Evolutionary conservation across 2,888 invertebrate species (phyloP).

Genomic region (Barypeithes pellucidus): DNA sequence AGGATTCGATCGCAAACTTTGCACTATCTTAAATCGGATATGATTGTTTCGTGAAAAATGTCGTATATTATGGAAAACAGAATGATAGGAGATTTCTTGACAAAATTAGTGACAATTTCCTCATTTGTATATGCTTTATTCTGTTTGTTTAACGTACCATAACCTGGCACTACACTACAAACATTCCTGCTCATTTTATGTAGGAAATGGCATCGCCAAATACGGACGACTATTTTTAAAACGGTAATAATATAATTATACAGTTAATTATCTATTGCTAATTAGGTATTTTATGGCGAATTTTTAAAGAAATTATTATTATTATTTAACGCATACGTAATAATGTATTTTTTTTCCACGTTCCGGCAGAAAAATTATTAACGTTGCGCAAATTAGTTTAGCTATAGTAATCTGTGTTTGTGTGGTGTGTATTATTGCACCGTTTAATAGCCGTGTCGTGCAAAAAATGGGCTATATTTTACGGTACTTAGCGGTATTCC

Average conservation of each 20-base stretch:
- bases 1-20: no score
- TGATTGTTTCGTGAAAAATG: no score
- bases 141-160: neutral
- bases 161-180: neutral
- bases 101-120: neutral
- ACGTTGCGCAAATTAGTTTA: conserved; percentile 17
- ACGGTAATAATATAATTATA: conserved; percentile 12
- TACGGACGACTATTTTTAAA: conserved; percentile 2
- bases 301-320: conserved; percentile 5
- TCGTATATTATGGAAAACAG: no score
- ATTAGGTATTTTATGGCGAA: conserved; percentile 1
- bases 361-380: conserved; percentile 2
- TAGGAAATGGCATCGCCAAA: conserved; percentile 14
- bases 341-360: neutral
- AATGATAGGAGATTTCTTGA: no score
- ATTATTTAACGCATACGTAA: neutral
- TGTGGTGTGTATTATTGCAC: neutral
- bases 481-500: conserved; percentile 1
- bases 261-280: conserved; percentile 10
- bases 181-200: neutral
- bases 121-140: neutral
- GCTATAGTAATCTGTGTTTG: conserved; percentile 1
- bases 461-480: neutral
- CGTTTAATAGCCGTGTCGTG: neutral
- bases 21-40: no score